Base-by-base conservation (phyloP, 2,888 invertebrate species). In the Gandaritis pyraliata region DNA sequence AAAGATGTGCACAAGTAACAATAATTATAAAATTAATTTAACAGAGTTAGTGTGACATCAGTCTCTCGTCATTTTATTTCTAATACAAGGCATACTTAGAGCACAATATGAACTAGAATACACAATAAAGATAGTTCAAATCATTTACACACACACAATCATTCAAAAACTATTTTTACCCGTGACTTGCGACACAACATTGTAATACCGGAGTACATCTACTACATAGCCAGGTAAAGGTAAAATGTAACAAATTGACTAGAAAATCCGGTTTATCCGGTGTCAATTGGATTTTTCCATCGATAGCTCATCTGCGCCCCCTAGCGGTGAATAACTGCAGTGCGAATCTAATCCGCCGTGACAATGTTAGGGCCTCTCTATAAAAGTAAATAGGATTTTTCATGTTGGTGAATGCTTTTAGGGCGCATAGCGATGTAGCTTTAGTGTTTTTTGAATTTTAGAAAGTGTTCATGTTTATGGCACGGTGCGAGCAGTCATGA, bases 271-370 rank as follows among this genome's bases (percentile, higher is more conserved):
- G 76, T 43, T 80, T 69, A 70, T 67, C 69, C 49, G 47, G 38
- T 47, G 59, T 59, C 55, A 81, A 84, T 84, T 80, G 74, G 75
- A 79, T 84, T 82, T 66, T 73, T 67, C 74, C 70, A 76, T 75
- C 76, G 78, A 77, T 69, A 68, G 63, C 72, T 78, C 80, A 76
- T 53, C 50, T 50, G 46, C 52, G 43, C 52, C 36, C 41, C 75
- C 77, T 78, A 73, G 72, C 78, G 72, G 75, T 76, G 77, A 81
- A 79, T 77, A 76, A 74, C 75, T 61, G 71, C 67, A 78, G 76
- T 66, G 74, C 57, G 73, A 80, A 83, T 79, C 74, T 70, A 75
- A 80, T 83, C 41, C 29, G 13, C 16, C 30, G 39, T n/a, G 58
- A n/a, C 30, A 46, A 53, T 48, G 49, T 29, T 30, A 23, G 33